These are phyloP conservation scores for Leistus spinibarbis DNA, from an alignment of 2,888 invertebrate species.

Conservation along the genomic window DNA sequence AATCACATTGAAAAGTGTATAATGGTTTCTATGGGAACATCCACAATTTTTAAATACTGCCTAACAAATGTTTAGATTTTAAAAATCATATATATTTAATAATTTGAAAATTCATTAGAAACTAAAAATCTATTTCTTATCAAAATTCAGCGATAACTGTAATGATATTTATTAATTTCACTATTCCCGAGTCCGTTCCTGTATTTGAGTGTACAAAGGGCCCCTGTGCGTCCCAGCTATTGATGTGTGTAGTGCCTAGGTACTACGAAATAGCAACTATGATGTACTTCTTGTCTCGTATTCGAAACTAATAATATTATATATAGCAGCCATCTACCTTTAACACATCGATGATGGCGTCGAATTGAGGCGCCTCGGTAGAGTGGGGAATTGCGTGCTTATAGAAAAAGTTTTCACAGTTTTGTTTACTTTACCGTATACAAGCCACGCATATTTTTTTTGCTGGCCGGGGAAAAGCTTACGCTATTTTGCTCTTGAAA, in stretches of 20 bases:
- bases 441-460: conserved; percentile 17
- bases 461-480: conserved; percentile 16
- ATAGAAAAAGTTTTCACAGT: background rate
- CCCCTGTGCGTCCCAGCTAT: background rate
- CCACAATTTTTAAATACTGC: too few relatives aligned
- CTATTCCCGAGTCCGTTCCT: background rate
- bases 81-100: too few relatives aligned
- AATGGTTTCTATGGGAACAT: too few relatives aligned
- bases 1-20: too few relatives aligned
- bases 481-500: background rate
- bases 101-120: too few relatives aligned
- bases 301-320: conserved; percentile 24
- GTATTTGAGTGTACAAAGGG: background rate
- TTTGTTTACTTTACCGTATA: background rate
- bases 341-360: conserved; percentile 28
- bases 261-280: background rate
- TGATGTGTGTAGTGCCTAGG: background rate
- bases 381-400: conserved; percentile 14
- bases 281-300: conserved; percentile 23
- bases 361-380: background rate
- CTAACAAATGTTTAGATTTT: too few relatives aligned
- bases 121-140: too few relatives aligned
- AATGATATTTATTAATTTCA: too few relatives aligned
- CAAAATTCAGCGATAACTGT: too few relatives aligned
- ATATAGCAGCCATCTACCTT: conserved; percentile 13